Base-by-base conservation (phyloP, 2,888 invertebrate genomes). In the Drosophila multiciliata region DNA sequence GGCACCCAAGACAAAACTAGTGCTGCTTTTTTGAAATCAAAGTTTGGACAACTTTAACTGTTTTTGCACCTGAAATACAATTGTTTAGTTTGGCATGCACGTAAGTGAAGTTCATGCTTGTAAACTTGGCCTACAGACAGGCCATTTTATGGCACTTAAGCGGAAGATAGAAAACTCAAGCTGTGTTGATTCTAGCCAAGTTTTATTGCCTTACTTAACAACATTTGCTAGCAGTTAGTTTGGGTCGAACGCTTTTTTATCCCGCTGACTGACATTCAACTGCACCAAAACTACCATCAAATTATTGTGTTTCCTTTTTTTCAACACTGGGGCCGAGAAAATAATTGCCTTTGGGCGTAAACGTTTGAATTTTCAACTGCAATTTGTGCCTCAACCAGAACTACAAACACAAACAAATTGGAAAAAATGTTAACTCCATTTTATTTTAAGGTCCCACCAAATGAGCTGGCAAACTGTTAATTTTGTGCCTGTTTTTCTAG, bases 161-260 rank as follows among this genome's bases (percentile, higher is more conserved):
- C n/a, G 49, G 29, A 26, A 45, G 23, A 54, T 20, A 52, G 32
- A n/a, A 15, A 54, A 33, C 38, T 75, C 61, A 42, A 66, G 42
- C 62, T 60, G 55, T 38, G 66, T 26, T 36, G 54, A 50, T 60
- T 50, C 61, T 17, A 61, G 62, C 54, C 83, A 63, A 68, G 64
- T 83, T 83, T 83, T 83, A 83, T 86, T 66, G 73, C 66, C 65
- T 85, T 80, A 82, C 85, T 82, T 71, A 76, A 59, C 78, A 86
- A 59, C 86, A 86, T 86, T 83, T 88, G 83, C 76, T 76, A 69
- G 86, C 81, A 80, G 86, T 73, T 85, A 38, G 62, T 69, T 76
- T 54, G 64, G 55, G 62, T 60, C 63, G 66, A 66, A 38, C 36
- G 33, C n/a, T 48, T 33, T 73, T 73, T 66, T 58, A 58, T 66